A percentile compares a stretch with the other conserved stretches of the same genome.
Evolutionary conservation across 2,797 vertebrate species (phyloP).

Genomic region (Chaunax sp.): DNA sequence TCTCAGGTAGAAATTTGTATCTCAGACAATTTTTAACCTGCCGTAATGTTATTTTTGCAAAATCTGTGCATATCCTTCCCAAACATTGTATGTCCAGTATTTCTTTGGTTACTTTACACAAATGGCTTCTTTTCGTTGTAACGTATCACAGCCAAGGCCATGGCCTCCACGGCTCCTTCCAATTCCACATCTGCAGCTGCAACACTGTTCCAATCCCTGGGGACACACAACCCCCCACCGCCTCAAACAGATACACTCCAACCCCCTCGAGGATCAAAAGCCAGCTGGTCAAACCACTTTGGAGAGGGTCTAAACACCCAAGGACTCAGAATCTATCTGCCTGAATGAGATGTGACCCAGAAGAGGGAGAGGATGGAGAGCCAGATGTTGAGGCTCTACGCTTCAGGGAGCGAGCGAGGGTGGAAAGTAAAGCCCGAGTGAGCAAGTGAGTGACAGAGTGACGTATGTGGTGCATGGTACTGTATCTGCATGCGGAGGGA

Average conservation of each 20-base stretch:
- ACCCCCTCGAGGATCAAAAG: slow-evolving; percentile 35
- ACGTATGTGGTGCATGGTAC: slow-evolving; percentile 18
- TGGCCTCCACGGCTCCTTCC: slow-evolving; percentile 4
- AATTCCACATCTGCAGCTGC: slow-evolving; percentile 28
- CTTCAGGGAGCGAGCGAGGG: slow-evolving; percentile 46
- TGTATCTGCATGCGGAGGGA: slow-evolving; percentile 50
- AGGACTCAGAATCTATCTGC: slow-evolving; percentile 45
- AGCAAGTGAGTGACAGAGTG: slow-evolving; percentile 59
- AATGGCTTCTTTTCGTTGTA: background rate
- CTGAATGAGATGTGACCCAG: slow-evolving; percentile 64
- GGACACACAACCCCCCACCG: slow-evolving; percentile 13
- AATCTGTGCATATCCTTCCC: too few relatives aligned
- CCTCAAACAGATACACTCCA: slow-evolving; percentile 11
- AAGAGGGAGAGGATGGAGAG: slow-evolving; percentile 54
- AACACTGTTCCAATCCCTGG: slow-evolving; percentile 11
- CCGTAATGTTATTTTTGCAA: too few relatives aligned
- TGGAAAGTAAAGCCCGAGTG: slow-evolving; percentile 36
- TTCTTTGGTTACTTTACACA: too few relatives aligned
- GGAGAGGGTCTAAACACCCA: slow-evolving; percentile 38
- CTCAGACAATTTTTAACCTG: too few relatives aligned
- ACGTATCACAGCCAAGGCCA: slow-evolving; percentile 14
- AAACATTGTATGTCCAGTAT: too few relatives aligned
- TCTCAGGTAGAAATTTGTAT: too few relatives aligned
- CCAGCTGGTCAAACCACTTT: slow-evolving; percentile 60
- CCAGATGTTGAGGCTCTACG: slow-evolving; percentile 73